phyloP scores from a whole-genome alignment of 30 jellyfish, hydroid and myxozoan genomes.

The Nemopilema nomurai region DNA sequence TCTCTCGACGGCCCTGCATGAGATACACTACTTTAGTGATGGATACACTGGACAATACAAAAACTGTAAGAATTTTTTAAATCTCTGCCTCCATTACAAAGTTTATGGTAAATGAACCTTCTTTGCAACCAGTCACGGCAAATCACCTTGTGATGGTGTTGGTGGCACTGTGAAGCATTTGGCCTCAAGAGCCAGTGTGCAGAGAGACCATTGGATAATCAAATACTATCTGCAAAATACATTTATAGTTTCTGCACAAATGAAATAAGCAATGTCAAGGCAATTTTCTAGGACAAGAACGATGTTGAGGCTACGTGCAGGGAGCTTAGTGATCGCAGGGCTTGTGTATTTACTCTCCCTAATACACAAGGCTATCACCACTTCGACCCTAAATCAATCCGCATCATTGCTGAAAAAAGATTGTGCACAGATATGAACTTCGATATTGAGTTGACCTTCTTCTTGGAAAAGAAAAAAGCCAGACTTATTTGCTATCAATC shows the following conservation, averaged over 20 bases:
- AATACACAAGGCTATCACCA: slow-evolving; percentile 66
- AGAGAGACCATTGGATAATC: slow-evolving; percentile 12
- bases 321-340: neutral
- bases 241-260: slow-evolving; percentile 31
- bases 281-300: slow-evolving; percentile 19
- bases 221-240: slow-evolving; percentile 41
- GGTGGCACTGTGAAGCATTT: slow-evolving; percentile 73
- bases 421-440: neutral
- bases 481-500: neutral
- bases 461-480: neutral
- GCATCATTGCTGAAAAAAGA: slow-evolving; percentile 12
- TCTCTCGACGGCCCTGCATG: too few relatives aligned
- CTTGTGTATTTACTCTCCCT: slow-evolving; percentile 57
- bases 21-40: slow-evolving; percentile 57
- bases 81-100: slow-evolving; percentile 48
- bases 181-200: slow-evolving; percentile 65
- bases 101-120: slow-evolving; percentile 62
- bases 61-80: slow-evolving; percentile 12
- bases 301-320: slow-evolving; percentile 8
- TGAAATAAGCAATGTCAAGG: slow-evolving; percentile 46
- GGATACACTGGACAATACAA: slow-evolving; percentile 67
- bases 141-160: slow-evolving; percentile 79
- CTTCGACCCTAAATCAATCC: slow-evolving; percentile 9
- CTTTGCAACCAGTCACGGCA: slow-evolving; percentile 78
- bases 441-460: neutral